Conservation (phyloP, 2,113 vertebrate species). For the Coregonus clupeaformis region DNA sequence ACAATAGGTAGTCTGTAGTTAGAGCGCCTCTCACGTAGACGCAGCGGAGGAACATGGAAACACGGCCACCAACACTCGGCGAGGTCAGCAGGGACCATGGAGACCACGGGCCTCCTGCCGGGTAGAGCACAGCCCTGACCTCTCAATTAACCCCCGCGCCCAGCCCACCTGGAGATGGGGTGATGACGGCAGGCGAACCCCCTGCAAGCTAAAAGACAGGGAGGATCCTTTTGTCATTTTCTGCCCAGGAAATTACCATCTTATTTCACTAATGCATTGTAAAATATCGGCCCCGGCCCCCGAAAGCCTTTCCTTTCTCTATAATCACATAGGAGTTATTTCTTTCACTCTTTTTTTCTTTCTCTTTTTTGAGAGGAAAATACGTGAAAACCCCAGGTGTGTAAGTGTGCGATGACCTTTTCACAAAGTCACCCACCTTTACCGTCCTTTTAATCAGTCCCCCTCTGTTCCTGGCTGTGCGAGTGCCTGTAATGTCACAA, state of each 20-base stretch:
- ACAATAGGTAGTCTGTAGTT: not conserved
- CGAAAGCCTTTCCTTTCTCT: not conserved
- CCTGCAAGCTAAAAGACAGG: not conserved
- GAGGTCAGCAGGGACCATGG: conserved; percentile 30
- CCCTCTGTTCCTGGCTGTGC: conserved; percentile 67
- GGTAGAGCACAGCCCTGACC: conserved; percentile 58
- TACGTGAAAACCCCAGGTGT: conserved; percentile 68
- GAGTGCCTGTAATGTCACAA: conserved; percentile 72
- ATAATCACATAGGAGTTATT: conserved; percentile 62
- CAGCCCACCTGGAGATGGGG: conserved; percentile 47
- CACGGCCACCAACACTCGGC: conserved; percentile 37
- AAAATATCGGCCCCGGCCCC: not conserved
- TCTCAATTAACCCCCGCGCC: conserved; percentile 68
- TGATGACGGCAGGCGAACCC: conserved; percentile 37
- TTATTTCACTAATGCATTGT: conserved; percentile 71
- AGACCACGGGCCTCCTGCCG: conserved; percentile 55
- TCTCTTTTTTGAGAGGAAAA: conserved; percentile 21
- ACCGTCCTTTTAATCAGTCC: conserved; percentile 74
- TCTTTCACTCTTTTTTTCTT: conserved; percentile 20
- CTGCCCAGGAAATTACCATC: conserved; percentile 71
- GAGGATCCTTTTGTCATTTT: conserved; percentile 54
- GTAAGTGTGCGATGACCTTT: conserved; percentile 75
- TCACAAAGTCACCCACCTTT: conserved; percentile 77
- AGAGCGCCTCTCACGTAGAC: conserved; percentile 27
- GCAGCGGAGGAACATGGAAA: conserved; percentile 35